Evolutionary conservation across 2,797 vertebrate species (phyloP), one percentile per base, ranked within the genome.

Genomic region (Xiphorhynchus erythropygius): DNA sequence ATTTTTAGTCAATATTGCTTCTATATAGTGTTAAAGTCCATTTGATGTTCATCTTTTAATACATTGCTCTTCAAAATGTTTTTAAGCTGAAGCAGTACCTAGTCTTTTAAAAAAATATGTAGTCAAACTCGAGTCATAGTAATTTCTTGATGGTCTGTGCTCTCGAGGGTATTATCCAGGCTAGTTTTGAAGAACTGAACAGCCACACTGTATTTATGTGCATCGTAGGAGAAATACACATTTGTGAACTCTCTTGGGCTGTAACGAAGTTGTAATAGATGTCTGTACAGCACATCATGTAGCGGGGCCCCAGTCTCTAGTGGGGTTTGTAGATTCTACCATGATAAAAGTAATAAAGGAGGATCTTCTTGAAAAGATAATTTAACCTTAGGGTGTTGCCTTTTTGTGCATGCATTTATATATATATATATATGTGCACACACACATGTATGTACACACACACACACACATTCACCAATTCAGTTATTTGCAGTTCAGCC

Each of bases 291-390:
- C 44, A 13, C 76, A 85, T 89, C 65, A 23, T 91, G 64, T n/a
- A 71, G 69, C 70, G 89, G 57, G 81, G 87, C 90, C 94, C 89
- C 93, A 78, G 49, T 60, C 65, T 92, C 71, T 78, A 49, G n/a
- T 57, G 75, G 49, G 25, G 18, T 75, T 90, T 93, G 28, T 77
- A 96, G 70, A 89, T 87, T 92, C 35, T 92, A 78, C 35, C 28
- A n/a, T 87, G 89, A 93, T 89, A 89, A 90, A 95, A 92, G 68
- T 82, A 84, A 79, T 92, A 77, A 77, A 68, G 53, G 62, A 77
- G 49, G 89, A 62, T 93, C 68, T 93, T 77, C 37, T 68, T 93
- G 53, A 85, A 91, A 85, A 80, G n/a, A 64, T 68, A 89, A 84
- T 71, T 79, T 82, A 87, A 50, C 50, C 53, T 94, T 35, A 62